Conservation (phyloP, 1,140 invertebrate species). For the Drosophila insularis region DNA sequence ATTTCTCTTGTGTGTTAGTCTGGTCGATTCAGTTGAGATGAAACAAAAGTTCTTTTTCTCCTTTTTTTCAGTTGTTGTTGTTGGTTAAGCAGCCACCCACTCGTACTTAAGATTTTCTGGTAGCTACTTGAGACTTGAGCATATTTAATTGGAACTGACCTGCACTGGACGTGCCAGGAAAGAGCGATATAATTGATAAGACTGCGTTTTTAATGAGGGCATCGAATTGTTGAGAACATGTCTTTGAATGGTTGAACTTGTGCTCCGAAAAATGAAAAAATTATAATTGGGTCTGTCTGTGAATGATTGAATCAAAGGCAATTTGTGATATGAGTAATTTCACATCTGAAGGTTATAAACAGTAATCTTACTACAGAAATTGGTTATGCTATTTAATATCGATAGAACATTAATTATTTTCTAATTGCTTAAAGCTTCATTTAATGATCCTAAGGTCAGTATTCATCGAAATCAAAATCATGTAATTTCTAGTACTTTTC, state of each 20-base stretch:
- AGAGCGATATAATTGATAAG: constrained; percentile 26
- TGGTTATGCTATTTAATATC: not conserved
- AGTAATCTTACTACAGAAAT: not conserved
- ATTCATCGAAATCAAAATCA: no score
- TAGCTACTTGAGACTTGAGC: constrained; percentile 25
- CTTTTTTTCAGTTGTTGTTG: constrained; percentile 8
- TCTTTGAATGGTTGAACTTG: not conserved
- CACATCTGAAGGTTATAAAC: not conserved
- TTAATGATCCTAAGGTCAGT: no score
- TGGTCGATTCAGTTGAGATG: constrained; percentile 24
- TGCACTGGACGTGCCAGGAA: constrained; percentile 16
- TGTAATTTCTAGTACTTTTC: no score
- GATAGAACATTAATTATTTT: no score
- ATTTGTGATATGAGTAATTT: not conserved
- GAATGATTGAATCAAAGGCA: not conserved
- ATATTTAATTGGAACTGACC: constrained; percentile 32
- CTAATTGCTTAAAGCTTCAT: no score
- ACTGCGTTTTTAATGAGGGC: not conserved
- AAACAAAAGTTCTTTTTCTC: constrained; percentile 27
- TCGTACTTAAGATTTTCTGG: constrained; percentile 45
- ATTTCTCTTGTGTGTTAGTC: constrained; percentile 35
- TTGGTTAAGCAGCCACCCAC: constrained; percentile 36
- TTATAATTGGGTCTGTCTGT: not conserved
- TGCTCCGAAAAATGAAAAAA: not conserved
- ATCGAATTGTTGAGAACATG: not conserved